Evolutionary conservation across 2,888 invertebrate genomes (phyloP), one percentile per base, ranked within the genome.

Genomic region (Gandaritis pyraliata): DNA sequence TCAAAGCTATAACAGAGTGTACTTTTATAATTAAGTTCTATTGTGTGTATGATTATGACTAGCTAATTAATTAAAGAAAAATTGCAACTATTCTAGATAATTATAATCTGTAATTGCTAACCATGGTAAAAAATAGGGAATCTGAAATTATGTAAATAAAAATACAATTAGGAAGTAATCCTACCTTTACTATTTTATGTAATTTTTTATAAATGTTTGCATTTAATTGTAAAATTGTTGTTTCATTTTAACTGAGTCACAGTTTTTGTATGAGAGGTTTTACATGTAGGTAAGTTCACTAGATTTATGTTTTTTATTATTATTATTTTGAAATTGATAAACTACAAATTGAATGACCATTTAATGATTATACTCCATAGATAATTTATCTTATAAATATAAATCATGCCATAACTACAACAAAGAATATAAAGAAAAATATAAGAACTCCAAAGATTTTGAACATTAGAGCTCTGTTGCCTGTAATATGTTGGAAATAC

Each of bases 401-500:
- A 56, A 38, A 60, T 83, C 93, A 95, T 77, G 98, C 97, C 94
- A 99, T 94, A 90, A 99, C 98, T 73, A 99, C 96, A 83, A 99
- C 97, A 93, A 99, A 99, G 86, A 99, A 97, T 88, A 99, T 96
- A 87, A 99, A 99, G 94, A 99, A 99, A 83, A 99, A 96, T 94
- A 99, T 98, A 58, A 99, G 94, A 66, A 99, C 97, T 56, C 97
- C 99, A 92, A 99, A 99, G 72, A 99, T 96, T 94, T 99, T 99
- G 75, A 99, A 97, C 98, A 99, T 99, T 36, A 99, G 94, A 96
- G 99, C 99, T 76, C 99, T 95, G 92, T 99, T 99, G 67, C 97
- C 97, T 13, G 98, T 97, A 39, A 99, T 97, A 58, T 96, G 97
- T 87, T 98, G 98, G 87, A 99, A 99, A 92, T 99, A 99, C 88